These are phyloP conservation scores for Haemorhous mexicanus DNA, from an alignment of 2,113 vertebrate species.

Conservation along the genomic window DNA sequence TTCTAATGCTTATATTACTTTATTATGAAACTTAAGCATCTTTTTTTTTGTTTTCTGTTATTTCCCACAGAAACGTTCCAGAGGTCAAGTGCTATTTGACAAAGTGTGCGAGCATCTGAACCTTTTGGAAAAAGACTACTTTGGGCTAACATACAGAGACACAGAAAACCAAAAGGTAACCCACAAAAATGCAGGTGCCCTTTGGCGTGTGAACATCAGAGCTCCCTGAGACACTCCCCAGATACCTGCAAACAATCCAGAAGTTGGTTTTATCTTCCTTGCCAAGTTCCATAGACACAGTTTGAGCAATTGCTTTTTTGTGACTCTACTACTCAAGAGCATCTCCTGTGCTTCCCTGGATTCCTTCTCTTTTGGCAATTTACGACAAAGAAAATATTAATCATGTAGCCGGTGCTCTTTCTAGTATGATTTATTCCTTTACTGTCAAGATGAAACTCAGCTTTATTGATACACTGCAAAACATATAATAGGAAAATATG, in stretches of 20 bases:
- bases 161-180: slow-evolving; percentile 94
- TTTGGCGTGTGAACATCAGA: not conserved
- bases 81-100: slow-evolving; percentile 88
- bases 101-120: slow-evolving; percentile 97
- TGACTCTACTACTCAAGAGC: not conserved
- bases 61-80: slow-evolving; percentile 85
- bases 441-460: not conserved
- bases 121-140: slow-evolving; percentile 96
- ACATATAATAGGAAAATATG: not conserved
- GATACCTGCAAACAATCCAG: not conserved
- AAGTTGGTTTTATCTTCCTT: not conserved
- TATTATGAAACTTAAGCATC: not conserved
- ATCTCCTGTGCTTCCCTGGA: not conserved
- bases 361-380: not conserved
- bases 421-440: not conserved
- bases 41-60: not conserved
- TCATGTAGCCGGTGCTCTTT: not conserved
- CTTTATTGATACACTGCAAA: not conserved
- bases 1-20: not conserved
- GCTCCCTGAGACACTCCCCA: not conserved
- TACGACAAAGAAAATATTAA: not conserved
- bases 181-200: not conserved
- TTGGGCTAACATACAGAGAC: slow-evolving; percentile 90
- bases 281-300: not conserved
- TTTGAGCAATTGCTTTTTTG: not conserved